phyloP scores from a whole-genome alignment of 2,797 vertebrate species.

The Rallus crepitans region DNA sequence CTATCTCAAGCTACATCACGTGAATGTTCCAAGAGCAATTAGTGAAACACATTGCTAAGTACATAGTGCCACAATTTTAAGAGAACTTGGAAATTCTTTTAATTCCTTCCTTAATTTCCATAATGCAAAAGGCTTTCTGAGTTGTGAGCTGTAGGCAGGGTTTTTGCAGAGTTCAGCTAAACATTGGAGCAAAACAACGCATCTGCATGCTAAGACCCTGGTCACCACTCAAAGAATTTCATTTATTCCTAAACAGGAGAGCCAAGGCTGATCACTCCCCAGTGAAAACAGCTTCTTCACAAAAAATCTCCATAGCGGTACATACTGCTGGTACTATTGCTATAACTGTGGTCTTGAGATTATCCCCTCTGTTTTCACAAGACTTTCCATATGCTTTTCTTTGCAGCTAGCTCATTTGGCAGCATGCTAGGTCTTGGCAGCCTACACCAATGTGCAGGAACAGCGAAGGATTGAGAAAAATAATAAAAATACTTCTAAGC shows the following conservation, averaged over 20 bases:
- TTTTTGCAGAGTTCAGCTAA: neutral
- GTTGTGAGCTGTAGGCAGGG: neutral
- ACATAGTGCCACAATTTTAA: neutral
- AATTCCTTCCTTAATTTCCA: neutral
- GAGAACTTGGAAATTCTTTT: neutral
- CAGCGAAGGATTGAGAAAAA: neutral
- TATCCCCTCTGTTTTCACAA: neutral
- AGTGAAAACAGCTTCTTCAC: neutral
- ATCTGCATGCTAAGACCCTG: neutral
- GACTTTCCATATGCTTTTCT: neutral
- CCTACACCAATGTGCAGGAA: fast-evolving
- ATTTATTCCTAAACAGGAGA: neutral
- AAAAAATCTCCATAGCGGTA: neutral
- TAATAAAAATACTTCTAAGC: neutral
- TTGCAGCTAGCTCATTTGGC: neutral
- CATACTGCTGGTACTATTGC: neutral
- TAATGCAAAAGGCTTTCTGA: neutral
- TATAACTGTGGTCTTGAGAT: neutral
- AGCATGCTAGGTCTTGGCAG: neutral
- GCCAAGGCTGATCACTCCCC: neutral
- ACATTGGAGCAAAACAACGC: neutral
- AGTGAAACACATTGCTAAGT: neutral
- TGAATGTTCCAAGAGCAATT: neutral
- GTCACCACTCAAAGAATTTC: neutral
- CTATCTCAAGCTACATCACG: neutral